Evolutionary conservation across 2,797 vertebrate species (phyloP), one percentile per base, ranked within the genome.

Genomic region (Otolemur crassicaudatus): DNA sequence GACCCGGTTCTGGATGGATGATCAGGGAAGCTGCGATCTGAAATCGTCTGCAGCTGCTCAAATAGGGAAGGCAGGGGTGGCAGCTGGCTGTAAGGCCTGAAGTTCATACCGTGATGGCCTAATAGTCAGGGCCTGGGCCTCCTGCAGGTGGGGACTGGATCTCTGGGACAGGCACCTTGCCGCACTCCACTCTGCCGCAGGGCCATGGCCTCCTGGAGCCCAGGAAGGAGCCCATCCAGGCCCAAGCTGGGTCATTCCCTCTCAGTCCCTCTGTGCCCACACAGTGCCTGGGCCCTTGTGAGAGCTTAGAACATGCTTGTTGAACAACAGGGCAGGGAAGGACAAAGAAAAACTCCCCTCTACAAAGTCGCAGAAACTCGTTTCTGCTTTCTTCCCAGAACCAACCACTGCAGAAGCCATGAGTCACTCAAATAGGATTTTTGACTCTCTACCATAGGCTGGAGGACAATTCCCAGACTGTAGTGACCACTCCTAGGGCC

Each of bases 211-310:
- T 49, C 84, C 40, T 16, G 11, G 40, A 17, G 29, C 56, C 69
- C 5, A 46, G 61, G 19, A 20, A 22, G 37, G 56, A 63, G 63
- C 9, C 56, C 10, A 9, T 6, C 0, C 13, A 91, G 22, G 53
- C 19, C 49, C 65, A 20, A 67, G 40, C 17, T 40, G 12, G n/a
- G 22, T n/a, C 0, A 0, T 27, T 60, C 16, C 10, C 1, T 22
- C 70, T 40, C 2, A 1, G 2, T 22, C 3, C 37, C 12, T 37
- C 29, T 2, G 61, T 17, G 12, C 17, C 34, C 0, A 0, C 61
- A 46, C 34, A 4, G 60, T 3, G 65, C 43, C 65, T 13, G 20
- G 70, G 5, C 10, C 58, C 73, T 77, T 40, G 56, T 31, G 69
- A 79, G 11, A 46, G 56, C 63, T n/a, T 12, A 16, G 11, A 9